A percentile compares a stretch with the other conserved stretches of the same genome.
phyloP scores from a whole-genome alignment of 1,140 invertebrate genomes.

The Probaryconus sp. region DNA sequence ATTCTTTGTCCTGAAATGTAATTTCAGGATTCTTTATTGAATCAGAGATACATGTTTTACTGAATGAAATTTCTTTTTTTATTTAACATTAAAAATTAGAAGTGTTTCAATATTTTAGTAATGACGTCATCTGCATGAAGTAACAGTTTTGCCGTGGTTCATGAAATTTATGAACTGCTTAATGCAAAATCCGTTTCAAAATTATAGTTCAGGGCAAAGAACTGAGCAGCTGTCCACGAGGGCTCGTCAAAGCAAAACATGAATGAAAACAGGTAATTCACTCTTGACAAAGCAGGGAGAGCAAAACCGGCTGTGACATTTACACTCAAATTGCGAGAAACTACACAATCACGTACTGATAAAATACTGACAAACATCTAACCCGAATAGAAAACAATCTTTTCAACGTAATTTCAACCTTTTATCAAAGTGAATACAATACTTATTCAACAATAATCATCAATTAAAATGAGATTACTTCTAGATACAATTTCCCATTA shows the following conservation, averaged over 20 bases:
- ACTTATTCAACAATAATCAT: no score
- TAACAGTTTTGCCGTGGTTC: not conserved
- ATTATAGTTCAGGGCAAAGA: constrained; percentile 13
- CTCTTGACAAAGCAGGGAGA: constrained; percentile 24
- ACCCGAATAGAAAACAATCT: no score
- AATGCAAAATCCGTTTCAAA: constrained; percentile 11
- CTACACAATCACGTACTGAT: not conserved
- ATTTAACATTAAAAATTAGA: no score
- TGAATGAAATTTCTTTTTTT: no score
- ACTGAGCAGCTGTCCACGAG: constrained; percentile 4
- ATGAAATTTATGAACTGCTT: constrained; percentile 20
- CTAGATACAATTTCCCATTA: no score
- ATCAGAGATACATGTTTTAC: no score
- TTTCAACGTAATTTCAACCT: no score
- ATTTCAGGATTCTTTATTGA: no score
- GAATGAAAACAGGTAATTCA: constrained; percentile 36
- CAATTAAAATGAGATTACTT: no score
- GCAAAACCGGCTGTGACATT: constrained; percentile 33
- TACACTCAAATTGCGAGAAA: not conserved
- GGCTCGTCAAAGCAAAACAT: constrained; percentile 17
- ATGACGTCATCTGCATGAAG: constrained; percentile 14
- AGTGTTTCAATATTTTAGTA: constrained; percentile 21
- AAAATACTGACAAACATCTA: not conserved
- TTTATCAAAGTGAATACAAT: no score
- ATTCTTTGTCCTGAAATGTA: no score